Conservation (phyloP, 1,140 invertebrate species). For the Diabrotica virgifera region DNA sequence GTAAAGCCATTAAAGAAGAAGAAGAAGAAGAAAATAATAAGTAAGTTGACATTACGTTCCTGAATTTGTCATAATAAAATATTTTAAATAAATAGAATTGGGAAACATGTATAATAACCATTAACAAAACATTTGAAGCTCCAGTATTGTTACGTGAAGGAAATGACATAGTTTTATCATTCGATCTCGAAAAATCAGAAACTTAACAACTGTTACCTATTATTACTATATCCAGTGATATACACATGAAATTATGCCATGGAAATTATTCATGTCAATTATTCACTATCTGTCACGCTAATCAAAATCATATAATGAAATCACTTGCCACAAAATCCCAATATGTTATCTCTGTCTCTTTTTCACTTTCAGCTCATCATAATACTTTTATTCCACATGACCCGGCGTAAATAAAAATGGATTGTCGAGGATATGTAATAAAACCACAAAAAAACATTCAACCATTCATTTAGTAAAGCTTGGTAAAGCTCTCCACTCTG, state of each 20-base stretch:
- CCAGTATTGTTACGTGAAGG: constrained; percentile 9
- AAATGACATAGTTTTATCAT: constrained; percentile 13
- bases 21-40: too few species aligned
- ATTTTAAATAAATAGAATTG: too few species aligned
- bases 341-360: constrained; percentile 8
- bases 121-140: too few species aligned
- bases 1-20: too few species aligned
- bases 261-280: constrained; percentile 23
- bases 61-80: too few species aligned
- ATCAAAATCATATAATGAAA: constrained; percentile 27
- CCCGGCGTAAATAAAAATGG: constrained; percentile 3
- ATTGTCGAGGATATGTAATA: constrained; percentile 15
- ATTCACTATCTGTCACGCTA: constrained; percentile 37
- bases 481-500: too few species aligned
- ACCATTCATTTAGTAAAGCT: constrained; percentile 19
- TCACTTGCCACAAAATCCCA: constrained; percentile 11
- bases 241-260: constrained; percentile 32
- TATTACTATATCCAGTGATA: constrained; percentile 29
- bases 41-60: too few species aligned
- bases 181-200: constrained; percentile 26
- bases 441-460: constrained; percentile 18
- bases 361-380: not conserved
- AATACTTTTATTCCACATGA: not conserved
- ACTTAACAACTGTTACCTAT: constrained; percentile 30
- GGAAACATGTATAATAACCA: too few species aligned